Evolutionary conservation across 2,113 vertebrate species (phyloP).

Genomic region (Numida meleagris): DNA sequence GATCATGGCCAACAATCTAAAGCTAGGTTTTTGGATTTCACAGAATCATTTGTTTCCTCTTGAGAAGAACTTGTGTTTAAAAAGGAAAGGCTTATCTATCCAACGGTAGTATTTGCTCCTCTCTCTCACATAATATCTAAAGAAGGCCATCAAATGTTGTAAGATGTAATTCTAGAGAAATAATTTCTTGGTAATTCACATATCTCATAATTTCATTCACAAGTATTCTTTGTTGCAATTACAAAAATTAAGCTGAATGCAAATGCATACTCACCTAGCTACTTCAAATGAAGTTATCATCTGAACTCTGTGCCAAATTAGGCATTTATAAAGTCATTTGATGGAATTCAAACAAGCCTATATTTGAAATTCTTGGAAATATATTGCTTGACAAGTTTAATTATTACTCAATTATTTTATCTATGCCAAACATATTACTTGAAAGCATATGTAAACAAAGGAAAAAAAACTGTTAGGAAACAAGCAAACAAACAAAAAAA

Average conservation of each 20-base stretch:
- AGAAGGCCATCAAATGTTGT: background rate
- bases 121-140: background rate
- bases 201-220: background rate
- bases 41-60: background rate
- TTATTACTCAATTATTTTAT: background rate
- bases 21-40: fast-evolving
- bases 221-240: background rate
- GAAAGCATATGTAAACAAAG: background rate
- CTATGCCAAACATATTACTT: background rate
- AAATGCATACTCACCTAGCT: background rate
- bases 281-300: background rate
- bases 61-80: background rate
- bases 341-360: background rate
- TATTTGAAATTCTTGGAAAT: background rate
- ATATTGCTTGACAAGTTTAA: background rate
- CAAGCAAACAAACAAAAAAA: background rate
- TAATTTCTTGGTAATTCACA: background rate
- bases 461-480: background rate
- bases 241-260: background rate
- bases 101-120: background rate
- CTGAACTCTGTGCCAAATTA: background rate
- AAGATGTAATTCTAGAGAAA: background rate
- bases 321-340: background rate
- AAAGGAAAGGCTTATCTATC: background rate
- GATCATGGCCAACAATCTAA: background rate